These are phyloP conservation scores for Fratercula arctica DNA, from an alignment of 2,797 vertebrate genomes.

Conservation along the genomic window DNA sequence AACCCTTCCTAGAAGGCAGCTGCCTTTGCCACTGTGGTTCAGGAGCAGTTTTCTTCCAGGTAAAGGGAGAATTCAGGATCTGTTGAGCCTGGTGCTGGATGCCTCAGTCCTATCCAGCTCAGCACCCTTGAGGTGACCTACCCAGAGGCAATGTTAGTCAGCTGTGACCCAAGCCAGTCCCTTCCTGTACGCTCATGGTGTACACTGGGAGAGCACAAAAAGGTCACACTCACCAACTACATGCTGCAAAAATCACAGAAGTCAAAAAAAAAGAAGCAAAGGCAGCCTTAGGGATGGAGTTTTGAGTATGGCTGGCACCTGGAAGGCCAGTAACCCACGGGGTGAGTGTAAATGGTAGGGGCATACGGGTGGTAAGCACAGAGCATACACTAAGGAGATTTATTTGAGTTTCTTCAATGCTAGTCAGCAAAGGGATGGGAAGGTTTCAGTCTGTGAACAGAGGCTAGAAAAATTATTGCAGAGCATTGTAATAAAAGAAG, in stretches of 20 bases:
- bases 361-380: not conserved
- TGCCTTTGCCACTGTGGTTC: not conserved
- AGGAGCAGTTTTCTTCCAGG: not conserved
- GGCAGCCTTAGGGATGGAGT: not conserved
- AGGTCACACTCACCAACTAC: not conserved
- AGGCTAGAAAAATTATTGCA: conserved; percentile 12
- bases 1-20: not conserved
- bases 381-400: not conserved
- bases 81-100: not conserved
- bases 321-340: not conserved
- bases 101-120: not conserved
- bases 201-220: not conserved
- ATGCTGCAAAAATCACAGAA: not conserved
- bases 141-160: not conserved
- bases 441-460: not conserved
- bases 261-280: not conserved
- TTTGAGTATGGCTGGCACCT: not conserved
- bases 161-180: not conserved
- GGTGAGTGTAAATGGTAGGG: not conserved
- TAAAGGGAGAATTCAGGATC: not conserved
- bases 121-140: not conserved
- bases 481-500: not conserved
- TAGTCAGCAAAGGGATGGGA: not conserved
- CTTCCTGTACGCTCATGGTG: rapidly evolving
- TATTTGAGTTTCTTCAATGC: not conserved